Base-by-base conservation (phyloP, 2,888 invertebrate genomes). In the Drosophila leonis region DNA sequence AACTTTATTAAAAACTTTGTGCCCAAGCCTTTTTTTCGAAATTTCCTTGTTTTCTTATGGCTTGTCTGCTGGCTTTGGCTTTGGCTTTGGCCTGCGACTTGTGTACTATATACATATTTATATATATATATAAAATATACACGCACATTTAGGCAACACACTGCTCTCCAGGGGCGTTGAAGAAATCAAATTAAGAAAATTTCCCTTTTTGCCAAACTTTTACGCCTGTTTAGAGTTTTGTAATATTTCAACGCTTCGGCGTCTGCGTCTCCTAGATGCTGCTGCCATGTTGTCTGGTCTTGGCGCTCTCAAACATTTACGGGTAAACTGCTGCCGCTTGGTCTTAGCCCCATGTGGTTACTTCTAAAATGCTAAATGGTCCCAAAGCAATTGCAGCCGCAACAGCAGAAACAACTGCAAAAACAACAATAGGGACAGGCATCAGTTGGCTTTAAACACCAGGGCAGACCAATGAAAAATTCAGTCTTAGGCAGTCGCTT, bases 311-410 rank as follows among this genome's bases (percentile, higher is more conserved):
- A 60, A 71, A 68, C 70, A 83, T 86, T 81, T 78, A 31, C 49
- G 72, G 68, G 42, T 83, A 66, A 80, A 60, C 72, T 71, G 72
- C 46, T 75, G 78, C 70, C 65, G 63, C 54, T 70, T 71, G 81
- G 79, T 61, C 77, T 82, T 65, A 77, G 83, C 90, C 90, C 90
- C 90, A 90, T 90, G 90, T 89, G 90, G 90, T 90, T 90, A 84
- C 83, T 79, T 87, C 79, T 82, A 81, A 90, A 88, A 87, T 90
- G 83, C 83, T 90, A 90, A 90, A 90, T 87, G 87, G 80, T 88
- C 90, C 90, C 90, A 84, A 65, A 80, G 76, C 87, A 87, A 86
- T 87, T 86, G 87, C 80, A 80, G 61, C 80, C 79, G 65, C 82
- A 82, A 66, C 77, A 75, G 67, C 72, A 70, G 69, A 72, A 80